Conservation (phyloP, 1,140 invertebrate species). For the Zeugodacus cucurbitae region DNA sequence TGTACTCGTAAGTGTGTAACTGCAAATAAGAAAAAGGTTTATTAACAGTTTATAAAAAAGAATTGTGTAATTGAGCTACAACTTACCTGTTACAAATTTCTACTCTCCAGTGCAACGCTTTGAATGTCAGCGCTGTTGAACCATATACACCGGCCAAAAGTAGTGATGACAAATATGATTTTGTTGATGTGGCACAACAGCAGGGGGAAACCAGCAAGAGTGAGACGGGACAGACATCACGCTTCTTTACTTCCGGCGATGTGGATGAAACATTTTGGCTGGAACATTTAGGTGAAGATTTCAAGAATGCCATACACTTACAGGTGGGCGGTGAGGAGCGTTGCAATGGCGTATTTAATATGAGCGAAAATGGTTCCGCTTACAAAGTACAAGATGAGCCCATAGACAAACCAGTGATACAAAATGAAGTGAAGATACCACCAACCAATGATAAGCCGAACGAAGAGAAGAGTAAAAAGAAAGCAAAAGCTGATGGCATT, state of each 20-base stretch:
- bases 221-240: slow-evolving; percentile 54
- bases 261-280: slow-evolving; percentile 60
- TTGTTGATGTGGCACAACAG: slow-evolving; percentile 41
- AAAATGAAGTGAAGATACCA: not conserved
- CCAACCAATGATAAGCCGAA: not conserved
- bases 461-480: not conserved
- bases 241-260: slow-evolving; percentile 56
- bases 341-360: not conserved
- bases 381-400: not conserved
- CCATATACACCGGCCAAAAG: not conserved
- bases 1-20: slow-evolving; percentile 31
- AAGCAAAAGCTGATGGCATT: not conserved
- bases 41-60: not conserved
- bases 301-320: slow-evolving; percentile 58
- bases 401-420: not conserved
- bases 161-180: slow-evolving; percentile 28
- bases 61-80: not conserved
- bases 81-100: not conserved
- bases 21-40: not conserved
- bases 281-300: slow-evolving; percentile 59
- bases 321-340: slow-evolving; percentile 58
- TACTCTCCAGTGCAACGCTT: not conserved
- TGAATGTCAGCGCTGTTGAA: not conserved
- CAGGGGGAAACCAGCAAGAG: not conserved
- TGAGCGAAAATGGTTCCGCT: slow-evolving; percentile 22